phyloP scores from a whole-genome alignment of 2,797 vertebrate genomes.

The Scomberomorus guttatus region DNA sequence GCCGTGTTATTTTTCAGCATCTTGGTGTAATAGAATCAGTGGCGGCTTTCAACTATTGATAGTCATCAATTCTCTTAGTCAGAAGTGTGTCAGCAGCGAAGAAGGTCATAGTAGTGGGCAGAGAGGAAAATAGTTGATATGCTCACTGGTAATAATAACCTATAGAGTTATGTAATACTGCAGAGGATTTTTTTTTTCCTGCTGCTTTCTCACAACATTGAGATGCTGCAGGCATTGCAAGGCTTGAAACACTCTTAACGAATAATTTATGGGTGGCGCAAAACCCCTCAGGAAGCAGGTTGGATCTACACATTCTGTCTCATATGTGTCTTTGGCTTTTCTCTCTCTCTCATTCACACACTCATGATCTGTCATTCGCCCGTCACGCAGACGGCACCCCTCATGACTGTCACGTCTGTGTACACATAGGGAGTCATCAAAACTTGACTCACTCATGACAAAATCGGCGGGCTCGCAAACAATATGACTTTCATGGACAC shows the following conservation, averaged over 20 bases:
- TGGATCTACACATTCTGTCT: background rate
- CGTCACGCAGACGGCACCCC: background rate
- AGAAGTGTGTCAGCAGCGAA: slow-evolving; percentile 65
- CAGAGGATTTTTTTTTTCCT: slow-evolving; percentile 73
- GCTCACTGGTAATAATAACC: slow-evolving; percentile 68
- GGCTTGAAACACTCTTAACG: slow-evolving; percentile 47
- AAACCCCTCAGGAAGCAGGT: slow-evolving; percentile 37
- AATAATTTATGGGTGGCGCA: slow-evolving; percentile 73
- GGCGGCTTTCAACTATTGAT: background rate
- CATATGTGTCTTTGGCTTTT: background rate
- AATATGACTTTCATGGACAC: slow-evolving; percentile 20
- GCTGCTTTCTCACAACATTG: slow-evolving; percentile 68
- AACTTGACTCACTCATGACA: background rate
- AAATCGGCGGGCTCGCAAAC: background rate
- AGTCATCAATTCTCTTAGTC: slow-evolving; percentile 32
- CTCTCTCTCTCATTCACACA: background rate
- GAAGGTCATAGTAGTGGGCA: slow-evolving; percentile 58
- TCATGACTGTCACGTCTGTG: background rate
- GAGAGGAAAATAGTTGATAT: slow-evolving; percentile 42
- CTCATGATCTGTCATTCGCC: background rate
- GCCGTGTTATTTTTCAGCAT: background rate
- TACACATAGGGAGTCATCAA: background rate
- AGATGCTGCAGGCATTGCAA: slow-evolving; percentile 62
- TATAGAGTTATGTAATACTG: slow-evolving; percentile 86
- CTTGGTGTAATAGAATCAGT: background rate